Percentiles rank a stretch among this genome's conserved stretches.
These are phyloP conservation scores for Pogonomyrmex californicus DNA, from an alignment of 1,140 invertebrate species.

Conservation along the genomic window DNA sequence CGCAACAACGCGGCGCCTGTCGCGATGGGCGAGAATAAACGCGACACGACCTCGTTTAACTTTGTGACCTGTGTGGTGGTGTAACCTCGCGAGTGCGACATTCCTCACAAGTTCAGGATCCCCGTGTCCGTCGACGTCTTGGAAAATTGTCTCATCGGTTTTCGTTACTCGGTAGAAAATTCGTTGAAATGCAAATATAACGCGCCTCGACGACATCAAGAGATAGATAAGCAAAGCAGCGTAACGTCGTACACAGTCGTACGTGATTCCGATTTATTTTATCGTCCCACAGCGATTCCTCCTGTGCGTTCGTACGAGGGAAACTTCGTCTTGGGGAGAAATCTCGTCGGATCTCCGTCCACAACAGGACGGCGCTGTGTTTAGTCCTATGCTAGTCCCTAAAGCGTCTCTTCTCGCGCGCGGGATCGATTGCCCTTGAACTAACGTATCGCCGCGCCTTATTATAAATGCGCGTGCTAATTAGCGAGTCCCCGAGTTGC, in stretches of 20 bases:
- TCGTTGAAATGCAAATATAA: neutral
- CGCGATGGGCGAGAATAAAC: constrained; percentile 60
- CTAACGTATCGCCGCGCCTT: constrained; percentile 6
- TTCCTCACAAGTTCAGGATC: neutral
- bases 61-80: neutral
- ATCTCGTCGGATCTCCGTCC: neutral
- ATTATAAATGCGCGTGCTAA: constrained; percentile 42
- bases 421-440: constrained; percentile 29
- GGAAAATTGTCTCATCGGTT: neutral
- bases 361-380: neutral
- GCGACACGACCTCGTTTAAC: constrained; percentile 11
- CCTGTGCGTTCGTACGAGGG: no score
- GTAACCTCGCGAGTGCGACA: neutral
- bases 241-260: neutral
- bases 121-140: neutral
- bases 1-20: constrained; percentile 13
- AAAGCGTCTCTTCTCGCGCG: constrained; percentile 1
- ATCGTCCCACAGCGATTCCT: neutral
- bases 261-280: neutral
- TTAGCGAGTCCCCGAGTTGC: constrained; percentile 32
- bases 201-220: neutral
- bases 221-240: neutral
- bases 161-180: neutral
- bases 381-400: neutral
- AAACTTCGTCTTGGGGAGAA: neutral